These are phyloP conservation scores for Acanthosepion pharaonis DNA, from an alignment of 2,888 invertebrate genomes.

Conservation along the genomic window DNA sequence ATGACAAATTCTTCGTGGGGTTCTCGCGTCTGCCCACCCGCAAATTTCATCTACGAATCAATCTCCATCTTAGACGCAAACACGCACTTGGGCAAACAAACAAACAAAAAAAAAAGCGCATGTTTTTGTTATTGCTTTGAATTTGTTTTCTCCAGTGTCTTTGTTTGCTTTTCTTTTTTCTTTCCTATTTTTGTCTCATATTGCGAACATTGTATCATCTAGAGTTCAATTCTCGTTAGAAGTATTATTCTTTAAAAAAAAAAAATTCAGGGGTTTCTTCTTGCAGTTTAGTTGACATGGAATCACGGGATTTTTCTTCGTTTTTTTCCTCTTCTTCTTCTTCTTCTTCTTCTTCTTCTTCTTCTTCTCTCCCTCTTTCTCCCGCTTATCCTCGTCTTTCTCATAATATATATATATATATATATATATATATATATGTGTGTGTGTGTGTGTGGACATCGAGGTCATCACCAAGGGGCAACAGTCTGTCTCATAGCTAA, in stretches of 20 bases:
- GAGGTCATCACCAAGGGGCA: too few relatives aligned
- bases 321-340: neutral
- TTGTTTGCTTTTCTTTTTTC: too few relatives aligned
- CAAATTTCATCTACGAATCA: neutral
- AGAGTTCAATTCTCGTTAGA: neutral
- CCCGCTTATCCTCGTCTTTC: neutral
- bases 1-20: neutral
- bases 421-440: too few relatives aligned
- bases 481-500: too few relatives aligned
- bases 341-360: neutral
- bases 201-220: neutral
- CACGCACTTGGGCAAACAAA: too few relatives aligned
- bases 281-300: neutral
- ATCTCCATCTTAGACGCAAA: too few relatives aligned
- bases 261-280: neutral
- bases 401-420: neutral
- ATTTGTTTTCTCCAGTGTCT: too few relatives aligned
- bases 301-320: neutral
- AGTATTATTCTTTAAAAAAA: neutral
- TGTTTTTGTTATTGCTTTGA: too few relatives aligned
- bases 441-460: too few relatives aligned
- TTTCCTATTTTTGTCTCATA: too few relatives aligned
- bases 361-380: neutral
- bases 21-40: neutral
- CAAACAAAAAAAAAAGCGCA: too few relatives aligned